Percentiles rank a stretch among this genome's conserved stretches.
Evolutionary conservation across 2,113 vertebrate species (phyloP).

Genomic region (Elephantulus edwardii): DNA sequence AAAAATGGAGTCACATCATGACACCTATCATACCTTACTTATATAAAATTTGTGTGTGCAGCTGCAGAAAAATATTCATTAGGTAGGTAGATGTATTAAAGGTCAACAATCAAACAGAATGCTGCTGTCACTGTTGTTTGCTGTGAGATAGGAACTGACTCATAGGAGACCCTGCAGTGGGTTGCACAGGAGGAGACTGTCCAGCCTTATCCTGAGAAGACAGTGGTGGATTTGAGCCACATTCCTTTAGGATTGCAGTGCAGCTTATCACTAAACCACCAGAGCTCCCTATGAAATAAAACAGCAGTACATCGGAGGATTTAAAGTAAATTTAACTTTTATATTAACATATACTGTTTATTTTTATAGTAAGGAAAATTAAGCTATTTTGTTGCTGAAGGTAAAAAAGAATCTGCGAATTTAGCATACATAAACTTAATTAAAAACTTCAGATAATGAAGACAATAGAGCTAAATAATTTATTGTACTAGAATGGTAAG

Average conservation of each 20-base stretch:
- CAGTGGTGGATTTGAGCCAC: too few species aligned
- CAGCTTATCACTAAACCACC: too few species aligned
- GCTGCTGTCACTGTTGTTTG: too few species aligned
- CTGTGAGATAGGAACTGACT: background rate
- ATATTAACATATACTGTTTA: background rate
- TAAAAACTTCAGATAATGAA: background rate
- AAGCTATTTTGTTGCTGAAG: background rate
- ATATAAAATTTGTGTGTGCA: background rate
- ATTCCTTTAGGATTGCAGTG: too few species aligned
- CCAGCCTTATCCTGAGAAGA: too few species aligned
- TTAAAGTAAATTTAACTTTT: background rate
- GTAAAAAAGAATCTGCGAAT: background rate
- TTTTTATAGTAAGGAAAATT: background rate
- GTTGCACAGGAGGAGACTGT: too few species aligned
- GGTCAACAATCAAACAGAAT: too few species aligned
- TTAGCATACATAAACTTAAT: slow-evolving; percentile 16
- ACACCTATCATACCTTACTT: background rate
- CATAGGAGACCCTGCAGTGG: too few species aligned
- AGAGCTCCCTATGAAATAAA: too few species aligned
- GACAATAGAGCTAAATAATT: background rate
- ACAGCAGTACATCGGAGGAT: background rate
- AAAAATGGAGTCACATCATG: background rate
- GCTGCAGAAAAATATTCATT: background rate
- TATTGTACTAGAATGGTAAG: background rate
- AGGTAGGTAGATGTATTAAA: too few species aligned